These are phyloP conservation scores for Erebia palarica DNA, from an alignment of 2,888 invertebrate genomes.

Conservation along the genomic window DNA sequence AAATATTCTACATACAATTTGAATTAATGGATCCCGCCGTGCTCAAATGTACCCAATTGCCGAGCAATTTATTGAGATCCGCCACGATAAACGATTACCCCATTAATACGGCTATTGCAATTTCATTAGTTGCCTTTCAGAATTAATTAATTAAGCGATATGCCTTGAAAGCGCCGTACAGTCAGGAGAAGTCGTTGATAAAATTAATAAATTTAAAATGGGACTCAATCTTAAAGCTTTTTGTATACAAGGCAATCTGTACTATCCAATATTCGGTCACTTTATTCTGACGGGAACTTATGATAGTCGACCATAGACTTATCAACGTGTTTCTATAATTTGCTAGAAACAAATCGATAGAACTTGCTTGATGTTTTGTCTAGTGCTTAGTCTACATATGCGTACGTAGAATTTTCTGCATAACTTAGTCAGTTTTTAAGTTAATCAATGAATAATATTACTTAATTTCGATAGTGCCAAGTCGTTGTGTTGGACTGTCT, in stretches of 20 bases:
- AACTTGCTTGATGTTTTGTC: no score
- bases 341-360: no score
- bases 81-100: slow-evolving; percentile 35
- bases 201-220: slow-evolving; percentile 39
- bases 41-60: slow-evolving; percentile 38
- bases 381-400: no score
- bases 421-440: no score
- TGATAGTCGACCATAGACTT: no score
- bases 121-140: slow-evolving; percentile 33
- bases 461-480: no score
- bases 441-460: no score
- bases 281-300: no score
- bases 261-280: not conserved
- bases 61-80: slow-evolving; percentile 36
- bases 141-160: slow-evolving; percentile 41
- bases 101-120: slow-evolving; percentile 36
- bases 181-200: slow-evolving; percentile 30
- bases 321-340: not conserved
- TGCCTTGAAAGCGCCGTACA: slow-evolving; percentile 36
- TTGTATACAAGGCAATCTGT: not conserved
- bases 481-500: not conserved
- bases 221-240: not conserved
- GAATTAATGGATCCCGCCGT: slow-evolving; percentile 35
- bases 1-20: slow-evolving; percentile 33
- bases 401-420: no score